phyloP scores from a whole-genome alignment of 2,797 vertebrate genomes.

The Nothura maculosa region DNA sequence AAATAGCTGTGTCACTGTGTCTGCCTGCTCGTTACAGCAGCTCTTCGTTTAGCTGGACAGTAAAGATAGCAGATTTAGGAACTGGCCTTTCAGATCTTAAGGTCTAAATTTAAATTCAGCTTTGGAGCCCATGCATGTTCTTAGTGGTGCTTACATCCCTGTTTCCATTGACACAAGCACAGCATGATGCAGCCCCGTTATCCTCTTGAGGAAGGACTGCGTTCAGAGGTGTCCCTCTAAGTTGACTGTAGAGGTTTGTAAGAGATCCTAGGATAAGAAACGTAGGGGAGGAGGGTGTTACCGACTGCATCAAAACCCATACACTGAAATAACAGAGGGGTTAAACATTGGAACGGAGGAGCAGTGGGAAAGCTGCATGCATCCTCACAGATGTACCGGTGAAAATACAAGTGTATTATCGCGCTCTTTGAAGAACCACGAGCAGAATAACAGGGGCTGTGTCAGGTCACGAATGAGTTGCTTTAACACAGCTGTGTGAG shows the following conservation, averaged over 20 bases:
- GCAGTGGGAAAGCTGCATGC: neutral
- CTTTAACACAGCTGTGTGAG: constrained; percentile 67
- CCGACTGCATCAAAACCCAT: fast-evolving
- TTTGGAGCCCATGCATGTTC: neutral
- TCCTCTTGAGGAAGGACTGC: neutral
- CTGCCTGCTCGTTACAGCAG: constrained; percentile 50
- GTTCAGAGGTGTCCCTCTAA: fast-evolving
- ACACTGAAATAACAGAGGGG: neutral
- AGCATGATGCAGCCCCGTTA: neutral
- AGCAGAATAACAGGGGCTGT: constrained; percentile 45
- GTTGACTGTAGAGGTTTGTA: neutral
- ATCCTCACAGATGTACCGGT: constrained; percentile 28
- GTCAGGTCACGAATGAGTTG: constrained; percentile 55
- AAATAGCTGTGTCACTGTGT: constrained; percentile 46
- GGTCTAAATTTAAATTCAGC: neutral
- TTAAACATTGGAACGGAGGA: neutral
- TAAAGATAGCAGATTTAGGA: neutral
- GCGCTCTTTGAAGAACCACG: neutral
- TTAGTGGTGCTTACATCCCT: neutral
- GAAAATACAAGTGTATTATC: neutral
- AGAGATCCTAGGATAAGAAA: too few species aligned
- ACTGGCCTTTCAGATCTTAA: neutral
- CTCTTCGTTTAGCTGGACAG: neutral
- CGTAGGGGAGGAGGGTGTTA: fast-evolving
- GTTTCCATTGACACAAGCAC: neutral